Conservation (phyloP, 2,797 vertebrate genomes). For the Takifugu ocellatus region DNA sequence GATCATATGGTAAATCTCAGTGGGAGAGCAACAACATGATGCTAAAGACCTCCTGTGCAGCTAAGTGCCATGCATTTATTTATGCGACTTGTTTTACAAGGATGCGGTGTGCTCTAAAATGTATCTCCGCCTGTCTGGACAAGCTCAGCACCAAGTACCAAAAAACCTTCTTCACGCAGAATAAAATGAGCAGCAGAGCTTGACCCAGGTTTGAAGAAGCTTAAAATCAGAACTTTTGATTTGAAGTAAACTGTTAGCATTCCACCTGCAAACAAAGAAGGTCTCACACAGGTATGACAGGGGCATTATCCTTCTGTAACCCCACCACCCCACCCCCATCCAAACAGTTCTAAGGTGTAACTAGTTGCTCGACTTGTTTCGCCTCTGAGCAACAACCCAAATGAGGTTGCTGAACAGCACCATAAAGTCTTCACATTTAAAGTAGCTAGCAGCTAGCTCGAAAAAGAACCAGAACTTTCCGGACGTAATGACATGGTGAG, state of each 20-base stretch:
- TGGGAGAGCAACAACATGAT: constrained; percentile 48
- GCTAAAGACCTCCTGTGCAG: constrained; percentile 50
- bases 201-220: too few relatives aligned
- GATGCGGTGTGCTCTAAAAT: constrained; percentile 42
- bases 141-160: constrained; percentile 18
- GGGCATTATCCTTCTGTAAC: too few relatives aligned
- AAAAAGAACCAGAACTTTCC: too few relatives aligned
- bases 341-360: too few relatives aligned
- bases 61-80: constrained; percentile 60
- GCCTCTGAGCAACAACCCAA: too few relatives aligned
- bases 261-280: constrained; percentile 31
- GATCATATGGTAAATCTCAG: constrained; percentile 51
- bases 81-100: constrained; percentile 55
- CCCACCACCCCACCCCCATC: too few relatives aligned
- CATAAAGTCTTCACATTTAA: too few relatives aligned
- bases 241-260: constrained; percentile 19
- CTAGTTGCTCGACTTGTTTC: too few relatives aligned
- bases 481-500: background rate
- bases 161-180: constrained; percentile 20
- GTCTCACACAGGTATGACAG: constrained; percentile 8
- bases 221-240: constrained; percentile 2
- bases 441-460: too few relatives aligned
- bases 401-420: too few relatives aligned
- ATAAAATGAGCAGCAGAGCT: constrained; percentile 2
- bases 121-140: constrained; percentile 26